Evolutionary conservation across 1,140 invertebrate species (phyloP), one percentile per base, ranked within the genome.

Genomic region (Aricia agestis): DNA sequence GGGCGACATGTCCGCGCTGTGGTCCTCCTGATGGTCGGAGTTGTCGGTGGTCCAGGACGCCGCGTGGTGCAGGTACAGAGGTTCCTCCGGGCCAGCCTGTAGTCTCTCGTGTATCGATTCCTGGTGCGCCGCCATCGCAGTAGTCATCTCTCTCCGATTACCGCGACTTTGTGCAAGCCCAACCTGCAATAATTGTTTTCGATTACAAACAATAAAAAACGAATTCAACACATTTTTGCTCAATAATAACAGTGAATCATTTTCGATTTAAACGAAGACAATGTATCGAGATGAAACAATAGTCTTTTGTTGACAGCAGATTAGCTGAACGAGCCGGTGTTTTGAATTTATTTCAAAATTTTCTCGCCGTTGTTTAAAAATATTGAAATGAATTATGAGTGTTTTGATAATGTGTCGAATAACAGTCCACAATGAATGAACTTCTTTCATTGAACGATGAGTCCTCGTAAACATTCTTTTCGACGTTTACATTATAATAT

Each of bases 171-270:
- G 83, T 83, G 79, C 79, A 80, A 86, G 82, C 80, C 84, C 82
- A 83, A 82, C 82, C 89, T 91, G 83, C 79, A 86, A 84, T 78
- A 76, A 69, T 78, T 79, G 76, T 70, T 68, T 73, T 78, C 74
- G 83, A 85, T 86, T 81, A 85, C 83, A 90, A 89, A 88, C 87
- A 88, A 87, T 87, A 82, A 83, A 88, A 89, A 82, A 83, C 80
- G 76, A 82, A 85, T 83, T 84, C 79, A 85, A 89, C 83, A 91
- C 80, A 87, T 83, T 90, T 88, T 81, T 80, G 76, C 80, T 76
- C 78, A 85, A 88, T 87, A 85, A 89, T 85, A 91, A 89, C 87
- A 90, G 81, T 91, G 89, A 91, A 86, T 91, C 89, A 91, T 85
- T 89, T 85, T 88, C 81, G 75, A 82, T 87, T 83, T 89, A 89